Conservation (phyloP, 2,797 vertebrate species). For the Anguilla megastoma region DNA sequence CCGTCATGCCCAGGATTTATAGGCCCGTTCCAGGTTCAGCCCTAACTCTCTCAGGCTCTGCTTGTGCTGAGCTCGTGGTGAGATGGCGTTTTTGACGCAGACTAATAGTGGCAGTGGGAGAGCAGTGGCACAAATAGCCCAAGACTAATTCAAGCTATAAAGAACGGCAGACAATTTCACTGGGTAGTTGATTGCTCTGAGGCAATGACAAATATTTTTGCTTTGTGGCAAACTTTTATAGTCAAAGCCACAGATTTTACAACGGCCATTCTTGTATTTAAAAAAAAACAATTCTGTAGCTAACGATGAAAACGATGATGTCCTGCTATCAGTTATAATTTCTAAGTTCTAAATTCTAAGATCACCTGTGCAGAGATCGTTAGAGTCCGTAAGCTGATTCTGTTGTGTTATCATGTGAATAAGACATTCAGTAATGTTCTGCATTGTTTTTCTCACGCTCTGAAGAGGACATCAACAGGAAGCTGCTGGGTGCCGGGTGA, state of each 20-base stretch:
- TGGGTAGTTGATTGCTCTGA: neutral
- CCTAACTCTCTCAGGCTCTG: neutral
- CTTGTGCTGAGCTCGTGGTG: neutral
- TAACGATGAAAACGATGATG: neutral
- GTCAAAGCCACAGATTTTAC: neutral
- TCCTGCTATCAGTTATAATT: neutral
- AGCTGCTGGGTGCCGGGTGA: neutral
- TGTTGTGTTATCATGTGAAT: neutral
- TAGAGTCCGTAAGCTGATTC: neutral
- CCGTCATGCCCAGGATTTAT: neutral
- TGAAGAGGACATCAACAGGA: neutral
- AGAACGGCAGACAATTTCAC: neutral
- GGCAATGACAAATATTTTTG: constrained; percentile 12
- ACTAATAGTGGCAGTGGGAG: constrained; percentile 18
- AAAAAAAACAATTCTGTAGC: neutral
- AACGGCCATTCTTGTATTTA: neutral
- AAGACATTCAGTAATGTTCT: neutral
- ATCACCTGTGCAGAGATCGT: neutral
- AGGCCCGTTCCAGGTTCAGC: neutral
- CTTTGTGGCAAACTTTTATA: neutral
- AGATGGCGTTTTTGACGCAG: neutral
- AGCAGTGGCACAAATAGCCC: constrained; percentile 6
- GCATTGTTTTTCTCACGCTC: neutral
- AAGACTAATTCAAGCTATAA: constrained; percentile 3
- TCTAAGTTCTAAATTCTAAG: neutral